Base-by-base conservation (phyloP, 2,113 vertebrate species). In the Myiopsitta monachus region DNA sequence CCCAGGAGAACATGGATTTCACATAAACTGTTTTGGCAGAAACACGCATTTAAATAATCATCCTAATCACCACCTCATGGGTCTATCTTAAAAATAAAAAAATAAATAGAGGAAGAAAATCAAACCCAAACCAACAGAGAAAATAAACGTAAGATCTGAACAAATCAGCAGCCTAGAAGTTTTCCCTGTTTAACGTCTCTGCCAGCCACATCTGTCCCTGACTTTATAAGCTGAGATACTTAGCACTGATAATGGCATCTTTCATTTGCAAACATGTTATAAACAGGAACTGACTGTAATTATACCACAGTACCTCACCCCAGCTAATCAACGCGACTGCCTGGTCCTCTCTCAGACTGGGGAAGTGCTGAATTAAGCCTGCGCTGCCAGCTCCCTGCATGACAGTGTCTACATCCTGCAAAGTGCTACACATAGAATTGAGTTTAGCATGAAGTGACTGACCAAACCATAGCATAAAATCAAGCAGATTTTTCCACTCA, bases 11-110 rank as follows among this genome's bases (percentile, higher is more conserved):
- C 59, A 85, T 39, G 76, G 38, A 74, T 59, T 49, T 80, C 93
- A 92, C 54, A 57, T 55, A 61, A 94, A 88, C 47, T 75, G 36
- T 57, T 92, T 73, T 91, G 88, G 74, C 80, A 70, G 72, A 87
- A 88, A 86, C 43, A 67, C 30, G 0, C 75, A 96, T 88, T 88
- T 68, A 88, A 82, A 96, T 94, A 95, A 94, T 86, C 82, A 91
- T 55, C 63, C 92, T 91, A 95, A 95, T 94, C 70, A 93, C 59
- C 86, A 52, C 57, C 91, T 91, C 73, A 22, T 59, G 49, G 9
- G 30, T 44, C 44, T 54, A 81, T 85, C 81, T 88, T 52, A 1
- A 55, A 92, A 82, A 66, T 63, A 74, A 77, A 74, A 47, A 14
- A 8, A 28, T 36, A 59, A 59, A 59, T 36, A 59, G 57, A 59